These are phyloP conservation scores for Antheraea mylitta DNA, from an alignment of 1,140 invertebrate genomes.

Conservation along the genomic window DNA sequence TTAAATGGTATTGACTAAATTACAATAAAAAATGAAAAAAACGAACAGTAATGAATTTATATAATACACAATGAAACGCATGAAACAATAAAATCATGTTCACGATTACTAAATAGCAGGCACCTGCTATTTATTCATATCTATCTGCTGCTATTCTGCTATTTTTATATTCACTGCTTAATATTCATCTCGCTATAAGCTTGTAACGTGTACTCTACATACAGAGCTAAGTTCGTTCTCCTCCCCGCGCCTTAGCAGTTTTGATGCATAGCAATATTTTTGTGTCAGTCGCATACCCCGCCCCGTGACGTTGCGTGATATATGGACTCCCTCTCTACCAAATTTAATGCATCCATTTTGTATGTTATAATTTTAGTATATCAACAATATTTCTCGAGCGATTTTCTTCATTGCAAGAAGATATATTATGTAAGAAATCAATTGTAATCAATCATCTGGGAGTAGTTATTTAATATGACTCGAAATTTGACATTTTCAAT, in stretches of 20 bases:
- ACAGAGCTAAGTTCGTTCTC: slow-evolving; percentile 48
- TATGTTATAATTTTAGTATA: background rate
- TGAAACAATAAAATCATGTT: too few species aligned
- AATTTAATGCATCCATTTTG: slow-evolving; percentile 1
- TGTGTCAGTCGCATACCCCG: slow-evolving; percentile 56
- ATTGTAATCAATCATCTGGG: too few species aligned
- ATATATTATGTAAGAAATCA: background rate
- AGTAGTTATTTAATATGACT: too few species aligned
- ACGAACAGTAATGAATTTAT: too few species aligned
- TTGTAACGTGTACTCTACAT: slow-evolving; percentile 19
- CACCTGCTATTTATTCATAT: too few species aligned
- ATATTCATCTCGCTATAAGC: background rate
- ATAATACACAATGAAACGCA: too few species aligned
- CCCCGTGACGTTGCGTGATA: slow-evolving; percentile 57
- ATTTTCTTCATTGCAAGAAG: background rate
- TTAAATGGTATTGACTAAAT: too few species aligned
- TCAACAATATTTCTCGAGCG: background rate
- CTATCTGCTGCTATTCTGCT: too few species aligned
- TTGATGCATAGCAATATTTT: slow-evolving; percentile 74
- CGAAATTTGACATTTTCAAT: too few species aligned
- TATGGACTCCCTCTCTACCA: slow-evolving; percentile 40
- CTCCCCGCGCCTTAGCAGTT: slow-evolving; percentile 59
- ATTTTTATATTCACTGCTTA: too few species aligned
- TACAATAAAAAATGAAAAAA: too few species aligned
- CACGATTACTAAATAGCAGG: too few species aligned